Evolutionary conservation across 2,797 vertebrate genomes (phyloP), one percentile per base, ranked within the genome.

Genomic region (Manis pentadactyla): DNA sequence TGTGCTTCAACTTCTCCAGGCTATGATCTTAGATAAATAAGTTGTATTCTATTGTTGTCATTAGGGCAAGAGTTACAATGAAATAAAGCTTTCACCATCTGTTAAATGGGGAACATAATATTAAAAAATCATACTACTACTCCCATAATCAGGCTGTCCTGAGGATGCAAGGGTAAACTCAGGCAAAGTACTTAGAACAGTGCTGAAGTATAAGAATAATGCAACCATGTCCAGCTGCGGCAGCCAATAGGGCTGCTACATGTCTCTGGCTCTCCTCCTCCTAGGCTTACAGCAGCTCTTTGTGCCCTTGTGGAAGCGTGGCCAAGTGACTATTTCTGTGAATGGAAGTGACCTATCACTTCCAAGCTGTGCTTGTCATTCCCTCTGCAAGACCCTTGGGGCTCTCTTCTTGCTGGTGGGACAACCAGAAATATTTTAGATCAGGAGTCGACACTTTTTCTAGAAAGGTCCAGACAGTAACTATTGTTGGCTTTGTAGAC

Each of bases 401-500:
- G 31, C 6, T 46, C 21, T 86, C 25, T 53, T 63, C 61, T 57
- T 49, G 49, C 13, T 42, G 11, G 23, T 61, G 19, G 31, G 57
- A 53, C n/a, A 71, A 31, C 12, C 31, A 42, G 49, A 49, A 53
- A 42, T 84, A 18, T 85, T 93, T 96, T 23, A 94, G 31, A 82
- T 53, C 18, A 82, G 61, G 34, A 17, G 23, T 78, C 51, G 63
- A 51, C 2, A 17, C 17, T 83, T 94, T 77, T 64, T 53, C 86
- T 93, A 2, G 19, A 87, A 84, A 90, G 3, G 57, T n/a, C 57
- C 23, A 64, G 57, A 90, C 10, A 64, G 27, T 61, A 91, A 91
- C 91, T 74, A 74, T 49, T 89, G 93, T 91, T 78, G 69, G 66
- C 17, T 69, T 90, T 84, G n/a, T 94, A 25, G n/a, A 57, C 42